Evolutionary conservation across 2,888 invertebrate species (phyloP).

Genomic region (Acronicta alni): DNA sequence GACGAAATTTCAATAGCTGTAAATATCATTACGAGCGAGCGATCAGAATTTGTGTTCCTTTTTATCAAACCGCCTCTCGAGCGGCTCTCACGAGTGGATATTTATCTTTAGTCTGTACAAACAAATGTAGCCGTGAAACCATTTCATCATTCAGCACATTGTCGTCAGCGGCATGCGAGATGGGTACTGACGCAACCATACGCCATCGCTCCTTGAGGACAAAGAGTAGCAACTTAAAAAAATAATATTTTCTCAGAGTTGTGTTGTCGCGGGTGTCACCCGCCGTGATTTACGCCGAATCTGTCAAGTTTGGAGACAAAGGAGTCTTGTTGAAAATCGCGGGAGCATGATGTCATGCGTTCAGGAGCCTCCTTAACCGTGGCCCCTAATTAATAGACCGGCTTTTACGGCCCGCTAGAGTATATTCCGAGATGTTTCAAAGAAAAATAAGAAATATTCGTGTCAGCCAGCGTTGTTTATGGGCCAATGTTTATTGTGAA

Average conservation of each 20-base stretch:
- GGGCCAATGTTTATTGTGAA: constrained; percentile 77
- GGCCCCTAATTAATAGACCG: constrained; percentile 80
- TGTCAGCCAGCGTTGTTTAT: constrained; percentile 75
- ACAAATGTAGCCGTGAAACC: constrained; percentile 80
- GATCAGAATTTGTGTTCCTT: constrained; percentile 67
- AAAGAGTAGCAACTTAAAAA: constrained; percentile 71
- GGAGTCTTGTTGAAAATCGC: constrained; percentile 78
- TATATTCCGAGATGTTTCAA: constrained; percentile 70
- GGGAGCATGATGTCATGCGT: constrained; percentile 82
- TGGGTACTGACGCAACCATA: constrained; percentile 69
- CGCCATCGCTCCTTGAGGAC: constrained; percentile 58
- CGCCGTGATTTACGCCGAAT: constrained; percentile 81
- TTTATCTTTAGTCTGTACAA: constrained; percentile 80
- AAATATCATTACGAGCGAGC: constrained; percentile 61
- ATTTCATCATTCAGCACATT: constrained; percentile 82
- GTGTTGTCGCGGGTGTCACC: constrained; percentile 79
- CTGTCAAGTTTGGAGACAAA: constrained; percentile 83
- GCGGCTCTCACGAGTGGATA: constrained; percentile 69
- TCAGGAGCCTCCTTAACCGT: constrained; percentile 55
- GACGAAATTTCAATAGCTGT: constrained; percentile 62
- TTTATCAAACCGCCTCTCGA: constrained; percentile 68
- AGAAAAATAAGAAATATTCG: constrained; percentile 80
- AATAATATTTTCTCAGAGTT: constrained; percentile 81
- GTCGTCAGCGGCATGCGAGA: constrained; percentile 64
- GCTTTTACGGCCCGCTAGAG: constrained; percentile 76